These are phyloP conservation scores for Heliopora coerulea DNA, from an alignment of 92 coral and sea anemone species.

Conservation along the genomic window DNA sequence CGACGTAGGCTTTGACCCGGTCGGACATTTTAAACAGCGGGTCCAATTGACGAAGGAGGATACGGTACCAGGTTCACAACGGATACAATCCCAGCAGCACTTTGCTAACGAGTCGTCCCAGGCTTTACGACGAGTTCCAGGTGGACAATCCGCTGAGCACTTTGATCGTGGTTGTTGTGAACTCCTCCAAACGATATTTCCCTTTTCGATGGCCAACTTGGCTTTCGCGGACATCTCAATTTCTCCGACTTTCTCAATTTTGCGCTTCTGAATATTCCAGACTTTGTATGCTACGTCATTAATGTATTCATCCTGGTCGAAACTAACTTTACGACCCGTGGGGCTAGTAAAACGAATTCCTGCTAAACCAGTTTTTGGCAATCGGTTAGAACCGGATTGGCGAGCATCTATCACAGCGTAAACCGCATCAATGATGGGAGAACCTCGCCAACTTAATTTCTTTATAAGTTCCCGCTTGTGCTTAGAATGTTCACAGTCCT, in stretches of 20 bases:
- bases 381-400: conserved; percentile 20
- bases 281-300: conserved; percentile 58
- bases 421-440: conserved; percentile 80
- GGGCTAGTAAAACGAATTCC: conserved; percentile 53
- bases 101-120: conserved; percentile 49
- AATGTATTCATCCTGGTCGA: conserved; percentile 56
- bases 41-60: conserved; percentile 60
- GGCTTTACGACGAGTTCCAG: conserved; percentile 53
- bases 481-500: not conserved
- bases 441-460: conserved; percentile 46
- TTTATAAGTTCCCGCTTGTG: not conserved
- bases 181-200: conserved; percentile 67
- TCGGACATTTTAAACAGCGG: conserved; percentile 65
- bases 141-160: conserved; percentile 71
- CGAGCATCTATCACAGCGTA: conserved; percentile 66
- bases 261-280: conserved; percentile 51
- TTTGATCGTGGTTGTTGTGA: conserved; percentile 59
- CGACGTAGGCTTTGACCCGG: conserved; percentile 61
- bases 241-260: conserved; percentile 19
- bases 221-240: conserved; percentile 1
- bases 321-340: conserved; percentile 70
- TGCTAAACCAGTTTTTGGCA: conserved; percentile 24
- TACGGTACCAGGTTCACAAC: conserved; percentile 62
- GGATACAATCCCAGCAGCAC: conserved; percentile 91
- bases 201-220: not conserved